These are phyloP conservation scores for Macrocentrus cingulum DNA, from an alignment of 1,140 invertebrate genomes.

Conservation along the genomic window DNA sequence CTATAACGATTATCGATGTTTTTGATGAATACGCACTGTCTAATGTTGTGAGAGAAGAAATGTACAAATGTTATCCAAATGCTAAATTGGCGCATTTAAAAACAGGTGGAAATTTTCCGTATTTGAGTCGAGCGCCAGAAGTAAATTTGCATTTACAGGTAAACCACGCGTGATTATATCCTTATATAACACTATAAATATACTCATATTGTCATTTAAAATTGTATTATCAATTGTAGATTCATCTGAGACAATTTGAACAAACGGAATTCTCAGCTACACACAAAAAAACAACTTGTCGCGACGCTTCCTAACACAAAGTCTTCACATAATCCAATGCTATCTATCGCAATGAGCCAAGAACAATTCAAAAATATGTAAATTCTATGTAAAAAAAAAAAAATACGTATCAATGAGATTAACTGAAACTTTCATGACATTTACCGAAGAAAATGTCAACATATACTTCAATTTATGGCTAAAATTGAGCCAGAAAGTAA, in stretches of 20 bases:
- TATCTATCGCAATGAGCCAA: too few species aligned
- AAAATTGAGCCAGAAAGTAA: too few species aligned
- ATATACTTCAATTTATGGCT: too few species aligned
- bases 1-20: constrained; percentile 85
- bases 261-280: constrained; percentile 56
- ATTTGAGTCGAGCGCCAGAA: constrained; percentile 85
- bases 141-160: constrained; percentile 90
- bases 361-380: too few species aligned
- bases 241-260: constrained; percentile 64
- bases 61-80: constrained; percentile 86
- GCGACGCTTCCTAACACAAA: constrained; percentile 8
- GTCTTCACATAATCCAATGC: neutral
- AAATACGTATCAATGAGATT: too few species aligned
- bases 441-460: too few species aligned
- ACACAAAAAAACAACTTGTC: constrained; percentile 30
- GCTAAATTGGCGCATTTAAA: constrained; percentile 88
- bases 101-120: constrained; percentile 89
- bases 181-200: neutral
- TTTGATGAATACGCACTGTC: constrained; percentile 89
- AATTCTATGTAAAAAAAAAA: too few species aligned
- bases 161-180: constrained; percentile 41
- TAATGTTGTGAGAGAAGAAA: constrained; percentile 73
- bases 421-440: too few species aligned
- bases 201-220: constrained; percentile 18
- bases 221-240: constrained; percentile 51